Percentiles rank a stretch among this genome's conserved stretches.
Conservation (phyloP, 2,888 invertebrate genomes). For the Salpingus planirostris region DNA sequence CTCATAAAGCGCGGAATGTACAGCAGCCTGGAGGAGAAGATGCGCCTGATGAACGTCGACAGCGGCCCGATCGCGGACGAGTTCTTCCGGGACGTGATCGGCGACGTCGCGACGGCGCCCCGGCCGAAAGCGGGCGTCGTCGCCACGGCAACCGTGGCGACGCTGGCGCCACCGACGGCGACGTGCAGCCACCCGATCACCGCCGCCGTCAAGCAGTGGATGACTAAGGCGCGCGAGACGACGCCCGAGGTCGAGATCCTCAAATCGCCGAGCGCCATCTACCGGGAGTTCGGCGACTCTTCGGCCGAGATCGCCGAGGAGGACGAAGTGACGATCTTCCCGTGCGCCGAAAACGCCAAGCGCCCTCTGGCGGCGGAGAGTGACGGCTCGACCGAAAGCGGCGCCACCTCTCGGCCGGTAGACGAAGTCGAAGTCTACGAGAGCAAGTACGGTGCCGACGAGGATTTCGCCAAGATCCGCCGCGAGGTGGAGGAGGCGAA, state of each 20-base stretch:
- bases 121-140: conserved; percentile 29
- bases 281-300: conserved; percentile 30
- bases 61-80: conserved; percentile 28
- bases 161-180: conserved; percentile 10
- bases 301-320: no score
- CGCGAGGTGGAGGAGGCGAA: conserved; percentile 26
- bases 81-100: conserved; percentile 33
- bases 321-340: conserved; percentile 24
- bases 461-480: conserved; percentile 35
- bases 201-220: conserved; percentile 52
- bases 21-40: conserved; percentile 36
- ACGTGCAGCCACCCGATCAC: conserved; percentile 42
- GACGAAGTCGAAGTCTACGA: conserved; percentile 33
- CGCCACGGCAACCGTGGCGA: conserved; percentile 8
- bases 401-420: conserved; percentile 4
- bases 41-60: conserved; percentile 33
- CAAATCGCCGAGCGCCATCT: conserved; percentile 37
- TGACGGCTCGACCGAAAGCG: conserved; percentile 28
- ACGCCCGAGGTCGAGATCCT: conserved; percentile 40
- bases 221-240: conserved; percentile 40
- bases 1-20: conserved; percentile 40
- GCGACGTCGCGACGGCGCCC: conserved; percentile 18
- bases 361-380: conserved; percentile 44
- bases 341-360: conserved; percentile 34
- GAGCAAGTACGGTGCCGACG: conserved; percentile 38